phyloP scores from a whole-genome alignment of 1,140 invertebrate genomes.

The Zophobas morio region DNA sequence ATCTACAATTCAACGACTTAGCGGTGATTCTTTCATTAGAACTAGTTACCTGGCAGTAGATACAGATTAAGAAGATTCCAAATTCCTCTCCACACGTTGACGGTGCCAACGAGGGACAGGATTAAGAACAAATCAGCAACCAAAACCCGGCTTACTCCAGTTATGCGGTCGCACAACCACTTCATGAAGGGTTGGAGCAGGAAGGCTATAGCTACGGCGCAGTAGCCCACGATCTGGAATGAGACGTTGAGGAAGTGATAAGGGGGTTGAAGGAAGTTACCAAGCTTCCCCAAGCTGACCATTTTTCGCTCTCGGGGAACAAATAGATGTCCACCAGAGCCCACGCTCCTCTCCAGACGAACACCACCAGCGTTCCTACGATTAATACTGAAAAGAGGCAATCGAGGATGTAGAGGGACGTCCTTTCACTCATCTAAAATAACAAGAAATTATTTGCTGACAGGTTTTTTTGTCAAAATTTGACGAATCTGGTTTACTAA shows the following conservation, averaged over 20 bases:
- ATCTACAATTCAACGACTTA: slow-evolving; percentile 68
- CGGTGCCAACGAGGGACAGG: slow-evolving; percentile 83
- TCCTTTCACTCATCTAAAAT: slow-evolving; percentile 78
- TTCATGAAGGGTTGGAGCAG: slow-evolving; percentile 80
- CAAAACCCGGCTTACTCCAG: slow-evolving; percentile 77
- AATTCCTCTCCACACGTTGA: slow-evolving; percentile 90
- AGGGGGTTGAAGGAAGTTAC: slow-evolving; percentile 69
- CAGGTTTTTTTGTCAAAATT: neutral
- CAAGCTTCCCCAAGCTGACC: slow-evolving; percentile 82
- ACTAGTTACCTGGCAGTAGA: slow-evolving; percentile 77
- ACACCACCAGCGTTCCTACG: slow-evolving; percentile 87
- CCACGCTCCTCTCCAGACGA: slow-evolving; percentile 91
- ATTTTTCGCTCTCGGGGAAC: slow-evolving; percentile 75
- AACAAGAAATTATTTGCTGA: slow-evolving; percentile 47
- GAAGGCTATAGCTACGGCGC: slow-evolving; percentile 79
- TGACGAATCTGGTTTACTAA: too few species aligned
- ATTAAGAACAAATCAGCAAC: slow-evolving; percentile 83
- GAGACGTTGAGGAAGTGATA: slow-evolving; percentile 14
- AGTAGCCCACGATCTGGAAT: slow-evolving; percentile 81
- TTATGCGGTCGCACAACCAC: slow-evolving; percentile 76
- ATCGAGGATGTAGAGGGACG: slow-evolving; percentile 84
- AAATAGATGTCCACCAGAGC: slow-evolving; percentile 83
- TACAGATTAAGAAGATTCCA: slow-evolving; percentile 87
- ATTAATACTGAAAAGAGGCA: slow-evolving; percentile 88
- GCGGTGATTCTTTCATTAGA: neutral